Evolutionary conservation across 1,140 invertebrate species (phyloP).

Genomic region (Dryas iulia): DNA sequence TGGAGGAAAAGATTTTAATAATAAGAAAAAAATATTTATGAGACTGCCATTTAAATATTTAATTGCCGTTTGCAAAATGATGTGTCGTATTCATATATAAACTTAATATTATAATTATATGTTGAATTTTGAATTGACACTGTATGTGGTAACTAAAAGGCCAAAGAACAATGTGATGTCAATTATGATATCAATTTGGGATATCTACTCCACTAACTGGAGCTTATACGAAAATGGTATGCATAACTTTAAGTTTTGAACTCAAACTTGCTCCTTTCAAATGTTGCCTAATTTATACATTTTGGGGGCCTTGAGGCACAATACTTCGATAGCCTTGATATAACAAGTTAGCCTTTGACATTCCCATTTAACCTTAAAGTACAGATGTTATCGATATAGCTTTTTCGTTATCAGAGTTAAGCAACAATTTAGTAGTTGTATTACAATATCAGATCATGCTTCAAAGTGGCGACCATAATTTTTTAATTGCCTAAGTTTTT

Average conservation of each 20-base stretch:
- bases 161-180: neutral
- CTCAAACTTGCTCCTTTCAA: slow-evolving; percentile 15
- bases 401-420: slow-evolving; percentile 6
- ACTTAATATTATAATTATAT: neutral
- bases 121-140: neutral
- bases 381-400: slow-evolving; percentile 19
- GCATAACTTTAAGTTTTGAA: neutral
- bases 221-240: neutral
- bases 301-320: slow-evolving; percentile 19
- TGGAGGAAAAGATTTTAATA: neutral
- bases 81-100: neutral
- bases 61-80: neutral
- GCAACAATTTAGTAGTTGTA: slow-evolving; percentile 3
- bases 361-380: slow-evolving; percentile 18
- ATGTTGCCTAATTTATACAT: slow-evolving; percentile 23
- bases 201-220: neutral
- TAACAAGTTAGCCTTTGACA: slow-evolving; percentile 31
- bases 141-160: neutral
- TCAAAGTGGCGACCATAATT: neutral
- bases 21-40: neutral
- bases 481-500: neutral
- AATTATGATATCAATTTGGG: neutral
- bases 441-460: neutral
- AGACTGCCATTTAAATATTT: neutral
- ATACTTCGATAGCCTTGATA: slow-evolving; percentile 17